A percentile compares a stretch with the other conserved stretches of the same genome.
Evolutionary conservation across 2,888 invertebrate species (phyloP).

Genomic region (Embidobia sp.): DNA sequence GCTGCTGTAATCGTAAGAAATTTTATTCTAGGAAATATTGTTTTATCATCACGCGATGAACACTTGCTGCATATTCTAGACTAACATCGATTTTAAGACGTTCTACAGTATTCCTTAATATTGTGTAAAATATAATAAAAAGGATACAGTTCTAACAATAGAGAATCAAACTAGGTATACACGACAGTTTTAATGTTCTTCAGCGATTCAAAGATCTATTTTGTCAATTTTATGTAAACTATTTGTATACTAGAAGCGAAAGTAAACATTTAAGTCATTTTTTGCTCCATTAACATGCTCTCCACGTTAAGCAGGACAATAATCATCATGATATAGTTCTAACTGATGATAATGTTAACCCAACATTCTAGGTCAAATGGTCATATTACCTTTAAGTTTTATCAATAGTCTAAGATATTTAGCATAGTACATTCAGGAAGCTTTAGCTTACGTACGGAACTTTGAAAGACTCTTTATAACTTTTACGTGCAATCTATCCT

Average conservation of each 20-base stretch:
- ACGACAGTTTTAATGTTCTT: not conserved
- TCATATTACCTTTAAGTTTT: not conserved
- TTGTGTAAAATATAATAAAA: no score
- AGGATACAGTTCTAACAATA: no score
- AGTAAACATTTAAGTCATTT: no score
- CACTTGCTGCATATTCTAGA: not conserved
- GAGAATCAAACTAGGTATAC: not conserved
- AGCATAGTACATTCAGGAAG: not conserved
- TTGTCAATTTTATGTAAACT: not conserved
- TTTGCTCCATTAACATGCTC: no score
- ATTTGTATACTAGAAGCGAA: not conserved
- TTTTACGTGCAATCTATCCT: no score
- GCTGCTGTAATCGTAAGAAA: not conserved
- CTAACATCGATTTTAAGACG: not conserved
- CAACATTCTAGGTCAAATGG: not conserved
- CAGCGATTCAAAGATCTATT: not conserved
- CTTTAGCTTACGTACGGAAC: not conserved
- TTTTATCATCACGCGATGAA: not conserved
- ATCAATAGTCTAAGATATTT: not conserved
- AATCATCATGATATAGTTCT: not conserved
- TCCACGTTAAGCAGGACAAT: not conserved
- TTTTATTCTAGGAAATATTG: not conserved
- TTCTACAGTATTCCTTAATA: not conserved
- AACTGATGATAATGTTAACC: not conserved
- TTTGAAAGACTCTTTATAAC: no score